phyloP scores from a whole-genome alignment of 2,113 vertebrate species.

The Thinocorus orbignyianus region DNA sequence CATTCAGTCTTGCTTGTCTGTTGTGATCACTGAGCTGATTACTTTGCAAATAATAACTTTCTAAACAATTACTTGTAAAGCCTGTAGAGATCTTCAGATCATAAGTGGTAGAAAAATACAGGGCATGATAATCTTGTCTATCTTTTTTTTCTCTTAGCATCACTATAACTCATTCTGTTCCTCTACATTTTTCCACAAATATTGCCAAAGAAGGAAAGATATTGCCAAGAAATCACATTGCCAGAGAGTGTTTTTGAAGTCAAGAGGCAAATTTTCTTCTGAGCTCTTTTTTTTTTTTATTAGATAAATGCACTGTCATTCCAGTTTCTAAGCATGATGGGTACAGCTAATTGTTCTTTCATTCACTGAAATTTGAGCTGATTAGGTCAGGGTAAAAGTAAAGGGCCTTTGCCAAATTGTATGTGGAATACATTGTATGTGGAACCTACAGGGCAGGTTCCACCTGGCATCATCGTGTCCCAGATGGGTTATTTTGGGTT shows the following conservation, averaged over 20 bases:
- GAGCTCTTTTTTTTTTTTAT: background rate
- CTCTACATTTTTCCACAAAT: background rate
- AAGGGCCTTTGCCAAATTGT: background rate
- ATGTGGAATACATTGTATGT: background rate
- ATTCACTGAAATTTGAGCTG: background rate
- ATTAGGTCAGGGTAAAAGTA: background rate
- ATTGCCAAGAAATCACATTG: background rate
- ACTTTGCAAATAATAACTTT: background rate
- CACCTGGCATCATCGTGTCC: background rate
- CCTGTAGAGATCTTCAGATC: background rate
- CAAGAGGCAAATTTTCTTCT: constrained; percentile 2
- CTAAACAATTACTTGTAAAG: background rate
- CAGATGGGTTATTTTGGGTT: background rate
- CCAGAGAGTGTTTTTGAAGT: background rate
- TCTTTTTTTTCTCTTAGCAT: background rate
- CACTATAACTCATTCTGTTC: background rate
- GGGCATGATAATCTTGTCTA: background rate
- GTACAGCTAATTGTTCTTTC: background rate
- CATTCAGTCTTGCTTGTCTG: background rate
- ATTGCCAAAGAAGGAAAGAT: background rate
- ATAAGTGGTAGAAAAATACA: background rate
- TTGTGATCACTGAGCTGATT: background rate
- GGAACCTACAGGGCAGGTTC: background rate
- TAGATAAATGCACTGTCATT: background rate
- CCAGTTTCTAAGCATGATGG: background rate